Base-by-base conservation (phyloP, 2,113 vertebrate species). In the Pyrgilauda ruficollis region DNA sequence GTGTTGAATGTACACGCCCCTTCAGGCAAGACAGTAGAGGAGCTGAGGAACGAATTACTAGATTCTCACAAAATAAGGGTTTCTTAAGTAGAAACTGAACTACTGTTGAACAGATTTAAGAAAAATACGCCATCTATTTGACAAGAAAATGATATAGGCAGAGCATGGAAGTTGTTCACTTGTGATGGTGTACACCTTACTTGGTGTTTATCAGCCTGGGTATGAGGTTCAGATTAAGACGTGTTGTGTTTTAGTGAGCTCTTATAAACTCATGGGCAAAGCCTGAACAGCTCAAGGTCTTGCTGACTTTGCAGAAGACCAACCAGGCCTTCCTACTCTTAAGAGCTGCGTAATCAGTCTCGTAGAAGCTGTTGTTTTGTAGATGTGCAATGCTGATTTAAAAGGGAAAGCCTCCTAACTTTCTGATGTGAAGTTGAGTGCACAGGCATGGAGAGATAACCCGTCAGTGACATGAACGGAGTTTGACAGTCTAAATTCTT, bases 381-480 rank as follows among this genome's bases (percentile, higher is more conserved):
- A 67, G 61, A 43, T 39, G 13, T 35, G 17, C 21, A 28, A 43
- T 13, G 12, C 24, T 89, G 63, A 16, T 72, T 41, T 35, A 30
- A 68, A 84, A 74, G 3, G 15, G 17, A 16, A 77, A 80, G 35
- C n/a, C 24, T 80, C 14, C 44, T 56, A 9, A 41, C 6, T 63
- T 72, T 62, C 39, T 81, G 19, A n/a, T 0, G 1, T 47, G 33
- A 62, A 70, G 46, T 73, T 93, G 55, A 50, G 20, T 61, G 55
- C 37, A 15, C 39, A 41, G 58, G 13, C 23, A 1, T 10, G 30
- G 33, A 31, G 26, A 21, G 46, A 15, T 15, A 39, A 13, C 11
- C 18, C 0, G 0, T 53, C n/a, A 53, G 1, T 59, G 44, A 30
- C 0, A 0, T 28, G n/a, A 56, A 24, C 1, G 10, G 13, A 46